Evolutionary conservation across 1,140 invertebrate species (phyloP), one percentile per base, ranked within the genome.

Genomic region (Phenacoccus solenopsis): DNA sequence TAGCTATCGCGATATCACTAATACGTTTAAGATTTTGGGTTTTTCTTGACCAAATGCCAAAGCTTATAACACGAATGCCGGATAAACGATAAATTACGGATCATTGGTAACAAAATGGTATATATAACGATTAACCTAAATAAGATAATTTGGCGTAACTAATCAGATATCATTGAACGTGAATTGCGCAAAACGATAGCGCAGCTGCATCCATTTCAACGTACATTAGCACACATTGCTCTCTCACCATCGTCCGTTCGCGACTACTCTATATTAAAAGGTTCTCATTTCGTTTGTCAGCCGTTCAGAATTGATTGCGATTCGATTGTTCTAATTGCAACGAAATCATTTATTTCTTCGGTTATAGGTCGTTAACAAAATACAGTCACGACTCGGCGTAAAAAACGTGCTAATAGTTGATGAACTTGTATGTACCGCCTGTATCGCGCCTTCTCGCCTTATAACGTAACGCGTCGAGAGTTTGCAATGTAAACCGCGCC

Each of bases 101-200:
- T 10, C 20, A n/a, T 49, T 16, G 20, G 20, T 49, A n/a, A 49
- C 13, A 49, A 49, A 3, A n/a, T 10, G 12, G 38, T 49, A 49
- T 49, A 49, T n/a, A n/a, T 16, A 49, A 49, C 38, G 38, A 49
- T 49, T 49, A 49, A 49, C 38, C 38, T 49, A 49, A 9, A 16
- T 49, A 49, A 49, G 38, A 49, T 49, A 49, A 49, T 49, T 49
- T 49, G 38, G 38, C 38, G 38, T 49, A 49, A 49, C 38, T 16
- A 49, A 49, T 49, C 38, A 49, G 38, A 49, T 49, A 49, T 49
- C 38, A 49, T 49, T 49, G 38, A 49, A 49, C 38, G 38, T 49
- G 38, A 49, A 49, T 49, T 49, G 38, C 38, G 38, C 13, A 49
- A 49, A 49, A n/a, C 4, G 38, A n/a, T 9, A 2, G 13, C 38